Conservation (phyloP, 2,113 vertebrate species). For the Uria lomvia region DNA sequence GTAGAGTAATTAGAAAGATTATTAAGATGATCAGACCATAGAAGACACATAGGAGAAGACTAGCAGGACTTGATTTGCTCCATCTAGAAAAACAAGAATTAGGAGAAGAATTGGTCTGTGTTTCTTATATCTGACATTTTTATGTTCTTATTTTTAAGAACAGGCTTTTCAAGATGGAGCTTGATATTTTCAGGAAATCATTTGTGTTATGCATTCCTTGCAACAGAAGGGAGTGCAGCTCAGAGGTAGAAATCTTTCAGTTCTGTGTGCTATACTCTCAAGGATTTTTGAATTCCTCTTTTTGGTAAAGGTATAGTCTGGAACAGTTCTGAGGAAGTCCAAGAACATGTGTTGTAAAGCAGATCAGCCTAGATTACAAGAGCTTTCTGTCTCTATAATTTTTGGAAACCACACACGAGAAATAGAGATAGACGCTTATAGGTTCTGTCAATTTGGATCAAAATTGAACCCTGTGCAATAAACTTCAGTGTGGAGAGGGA, state of each 20-base stretch:
- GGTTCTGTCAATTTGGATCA: neutral
- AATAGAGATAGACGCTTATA: neutral
- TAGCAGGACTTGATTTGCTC: rapidly evolving
- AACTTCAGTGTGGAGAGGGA: neutral
- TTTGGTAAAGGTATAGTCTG: neutral
- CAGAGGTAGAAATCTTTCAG: neutral
- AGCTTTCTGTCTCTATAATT: neutral
- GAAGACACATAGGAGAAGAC: neutral
- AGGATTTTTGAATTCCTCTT: neutral
- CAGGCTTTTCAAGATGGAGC: neutral
- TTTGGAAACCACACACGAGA: neutral
- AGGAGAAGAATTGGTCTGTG: rapidly evolving
- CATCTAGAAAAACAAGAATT: neutral
- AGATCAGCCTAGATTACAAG: neutral
- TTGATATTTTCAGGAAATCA: neutral
- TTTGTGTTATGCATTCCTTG: neutral
- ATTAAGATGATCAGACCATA: neutral
- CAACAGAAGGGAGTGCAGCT: neutral
- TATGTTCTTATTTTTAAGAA: neutral
- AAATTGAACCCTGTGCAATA: neutral
- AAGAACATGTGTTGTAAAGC: neutral
- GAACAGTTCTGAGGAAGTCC: neutral
- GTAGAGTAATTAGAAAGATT: neutral
- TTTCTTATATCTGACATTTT: neutral
- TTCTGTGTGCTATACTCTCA: neutral